phyloP scores from a whole-genome alignment of 2,797 vertebrate genomes.

The Phalloptychus januarius region DNA sequence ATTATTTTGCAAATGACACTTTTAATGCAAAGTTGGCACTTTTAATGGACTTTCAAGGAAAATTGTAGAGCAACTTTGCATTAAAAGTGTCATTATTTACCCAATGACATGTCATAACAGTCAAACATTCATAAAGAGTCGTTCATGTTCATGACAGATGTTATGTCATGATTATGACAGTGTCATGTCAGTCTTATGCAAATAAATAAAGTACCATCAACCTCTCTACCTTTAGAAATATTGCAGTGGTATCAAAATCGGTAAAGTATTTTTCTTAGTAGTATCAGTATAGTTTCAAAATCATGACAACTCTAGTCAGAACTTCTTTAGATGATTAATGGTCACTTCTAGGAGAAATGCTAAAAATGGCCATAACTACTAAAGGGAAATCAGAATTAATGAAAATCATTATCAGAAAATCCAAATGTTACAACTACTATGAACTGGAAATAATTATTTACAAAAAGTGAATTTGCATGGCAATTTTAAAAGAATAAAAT shows the following conservation, averaged over 20 bases:
- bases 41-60: too few species aligned
- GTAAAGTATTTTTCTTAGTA: neutral
- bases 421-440: neutral
- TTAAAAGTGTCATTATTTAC: too few species aligned
- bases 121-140: too few species aligned
- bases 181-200: too few species aligned
- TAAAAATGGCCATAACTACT: neutral
- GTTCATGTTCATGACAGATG: too few species aligned
- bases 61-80: too few species aligned
- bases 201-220: too few species aligned
- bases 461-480: neutral
- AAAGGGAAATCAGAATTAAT: neutral
- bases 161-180: too few species aligned
- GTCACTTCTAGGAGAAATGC: neutral
- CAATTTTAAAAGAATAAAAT: neutral
- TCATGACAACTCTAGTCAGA: neutral
- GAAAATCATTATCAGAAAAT: neutral
- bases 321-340: neutral
- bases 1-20: too few species aligned
- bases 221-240: neutral
- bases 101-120: too few species aligned
- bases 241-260: neutral
- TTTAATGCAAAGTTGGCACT: too few species aligned
- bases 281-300: neutral
- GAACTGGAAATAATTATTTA: neutral